Evolutionary conservation across 1,140 invertebrate genomes (phyloP), one percentile per base, ranked within the genome.

Genomic region (Drosophila mayri): DNA sequence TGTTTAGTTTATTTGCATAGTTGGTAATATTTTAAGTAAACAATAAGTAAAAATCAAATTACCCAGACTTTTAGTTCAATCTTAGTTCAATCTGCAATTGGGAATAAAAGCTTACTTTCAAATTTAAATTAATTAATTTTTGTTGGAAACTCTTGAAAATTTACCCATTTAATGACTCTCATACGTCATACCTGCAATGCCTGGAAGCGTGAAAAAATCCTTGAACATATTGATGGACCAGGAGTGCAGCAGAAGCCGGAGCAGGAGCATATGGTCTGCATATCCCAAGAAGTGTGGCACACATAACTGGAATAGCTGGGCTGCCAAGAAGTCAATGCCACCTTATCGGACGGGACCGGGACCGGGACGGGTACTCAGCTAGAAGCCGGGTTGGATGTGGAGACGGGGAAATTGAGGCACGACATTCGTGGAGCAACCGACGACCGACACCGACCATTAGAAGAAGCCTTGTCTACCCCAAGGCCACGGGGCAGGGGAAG

Each of bases 151-250:
- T n/a, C 35, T 38, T 9, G 0, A 9, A 47, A 32, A 4, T 60
- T 1, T 22, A 18, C n/a, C 12, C 5, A 16, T 18, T 28, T 28
- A 30, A 47, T 32, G 9, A 18, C 35, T 30, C 18, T 12, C 46
- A 37, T 46, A 57, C 25, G 22, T 43, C 47, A 55, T 25, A 22
- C 35, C 38, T 60, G 49, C 59, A 18, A 59, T 68, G 77, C 77
- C 82, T 85, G 80, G 76, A 79, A 86, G 65, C 75, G 64, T 54
- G 81, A 88, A 88, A 88, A 88, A 88, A 88, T 88, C 85, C 85
- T 88, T 88, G 85, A 88, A 90, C 79, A 74, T 85, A 88, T 90
- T 75, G 85, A 81, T 76, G 54, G 72, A 90, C 81, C 85, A 88
- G 85, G 85, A 88, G 78, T 80, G 85, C 85, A 88, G 85, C 85